A percentile compares a stretch with the other conserved stretches of the same genome.
Conservation (phyloP, 2,888 invertebrate genomes). For the Drosophila villosipedis region DNA sequence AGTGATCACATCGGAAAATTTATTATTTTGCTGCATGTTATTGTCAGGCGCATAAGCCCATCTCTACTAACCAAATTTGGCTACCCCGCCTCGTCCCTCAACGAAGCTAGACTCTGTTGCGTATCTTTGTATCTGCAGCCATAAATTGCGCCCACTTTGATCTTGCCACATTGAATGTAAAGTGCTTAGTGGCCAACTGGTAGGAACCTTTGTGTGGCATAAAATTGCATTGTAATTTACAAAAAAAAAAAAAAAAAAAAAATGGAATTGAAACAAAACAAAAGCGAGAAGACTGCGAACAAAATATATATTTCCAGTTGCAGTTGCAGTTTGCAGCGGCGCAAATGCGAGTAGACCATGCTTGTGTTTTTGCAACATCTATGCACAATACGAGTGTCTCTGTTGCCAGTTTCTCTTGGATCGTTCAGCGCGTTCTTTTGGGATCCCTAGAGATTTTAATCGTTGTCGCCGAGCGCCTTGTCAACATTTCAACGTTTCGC, state of each 20-base stretch:
- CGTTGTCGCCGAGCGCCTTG: conserved; percentile 80
- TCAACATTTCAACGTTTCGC: conserved; percentile 70
- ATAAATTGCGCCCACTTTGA: conserved; percentile 78
- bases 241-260: conserved; percentile 60
- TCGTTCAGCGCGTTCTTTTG: conserved; percentile 53
- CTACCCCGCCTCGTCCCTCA: conserved; percentile 3
- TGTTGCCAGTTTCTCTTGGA: conserved; percentile 21
- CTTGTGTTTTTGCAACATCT: conserved; percentile 35
- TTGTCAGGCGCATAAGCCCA: conserved; percentile 26
- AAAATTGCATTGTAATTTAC: conserved; percentile 81
- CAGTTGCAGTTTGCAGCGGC: conserved; percentile 19
- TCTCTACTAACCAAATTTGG: conserved; percentile 19
- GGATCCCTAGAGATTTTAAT: conserved; percentile 78
- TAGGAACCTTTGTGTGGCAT: conserved; percentile 72
- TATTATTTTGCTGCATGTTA: not conserved
- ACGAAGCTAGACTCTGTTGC: conserved; percentile 40
- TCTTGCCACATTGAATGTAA: conserved; percentile 79
- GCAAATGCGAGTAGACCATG: conserved; percentile 43
- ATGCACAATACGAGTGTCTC: conserved; percentile 25
- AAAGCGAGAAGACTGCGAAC: conserved; percentile 14
- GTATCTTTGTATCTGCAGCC: conserved; percentile 77
- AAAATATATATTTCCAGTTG: conserved; percentile 34
- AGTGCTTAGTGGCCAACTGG: conserved; percentile 74
- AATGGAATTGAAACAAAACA: conserved; percentile 12
- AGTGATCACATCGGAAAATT: not conserved